Conservation (phyloP, 2,797 vertebrate species). For the Myotis vivesi region DNA sequence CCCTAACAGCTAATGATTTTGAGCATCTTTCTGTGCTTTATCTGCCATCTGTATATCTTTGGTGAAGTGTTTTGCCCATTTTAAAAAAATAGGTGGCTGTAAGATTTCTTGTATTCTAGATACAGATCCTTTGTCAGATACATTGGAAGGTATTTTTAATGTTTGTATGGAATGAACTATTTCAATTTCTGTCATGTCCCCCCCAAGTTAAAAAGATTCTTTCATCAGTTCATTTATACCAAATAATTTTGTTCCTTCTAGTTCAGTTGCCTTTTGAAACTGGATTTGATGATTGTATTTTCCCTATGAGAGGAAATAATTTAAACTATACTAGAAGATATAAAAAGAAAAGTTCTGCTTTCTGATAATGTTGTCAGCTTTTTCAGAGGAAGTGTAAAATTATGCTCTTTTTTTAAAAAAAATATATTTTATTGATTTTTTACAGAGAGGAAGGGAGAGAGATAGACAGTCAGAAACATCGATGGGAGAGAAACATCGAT, state of each 20-base stretch:
- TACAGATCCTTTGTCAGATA: constrained; percentile 16
- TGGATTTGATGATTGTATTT: constrained; percentile 18
- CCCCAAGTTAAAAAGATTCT: not conserved
- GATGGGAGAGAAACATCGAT: too few relatives aligned
- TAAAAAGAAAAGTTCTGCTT: not conserved
- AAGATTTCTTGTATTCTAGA: constrained; percentile 1
- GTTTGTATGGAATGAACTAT: constrained; percentile 23
- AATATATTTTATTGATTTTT: too few relatives aligned
- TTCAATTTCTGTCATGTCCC: not conserved
- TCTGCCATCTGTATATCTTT: constrained; percentile 6
- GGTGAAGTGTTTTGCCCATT: constrained; percentile 8
- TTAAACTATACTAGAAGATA: not conserved
- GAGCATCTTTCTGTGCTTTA: not conserved
- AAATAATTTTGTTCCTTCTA: not conserved
- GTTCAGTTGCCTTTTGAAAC: constrained; percentile 15
- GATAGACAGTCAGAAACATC: too few relatives aligned
- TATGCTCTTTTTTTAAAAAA: too few relatives aligned
- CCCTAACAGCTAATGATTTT: constrained; percentile 13
- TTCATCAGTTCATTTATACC: not conserved
- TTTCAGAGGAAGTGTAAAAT: constrained; percentile 40
- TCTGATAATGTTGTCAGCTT: constrained; percentile 37
- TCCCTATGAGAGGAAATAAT: not conserved
- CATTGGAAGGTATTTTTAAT: not conserved
- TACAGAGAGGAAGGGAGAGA: too few relatives aligned
- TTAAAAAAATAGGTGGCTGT: not conserved